phyloP scores from a whole-genome alignment of 2,888 invertebrate species.

The Cristatella mucedo region DNA sequence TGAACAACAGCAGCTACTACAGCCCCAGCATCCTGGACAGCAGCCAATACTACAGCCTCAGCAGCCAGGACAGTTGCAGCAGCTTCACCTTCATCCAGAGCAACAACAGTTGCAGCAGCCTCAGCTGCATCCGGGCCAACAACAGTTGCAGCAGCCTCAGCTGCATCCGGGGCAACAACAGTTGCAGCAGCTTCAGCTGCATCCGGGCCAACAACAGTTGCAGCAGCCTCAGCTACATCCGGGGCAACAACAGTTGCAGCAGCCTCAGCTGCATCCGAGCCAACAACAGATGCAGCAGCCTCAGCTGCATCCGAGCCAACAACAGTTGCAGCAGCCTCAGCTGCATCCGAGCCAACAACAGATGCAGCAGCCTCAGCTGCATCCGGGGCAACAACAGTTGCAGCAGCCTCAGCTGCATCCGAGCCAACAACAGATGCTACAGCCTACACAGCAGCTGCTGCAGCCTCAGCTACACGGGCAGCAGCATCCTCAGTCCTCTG shows the following conservation, averaged over 20 bases:
- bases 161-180: too few relatives aligned
- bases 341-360: constrained; percentile 1
- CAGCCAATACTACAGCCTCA: constrained; percentile 7
- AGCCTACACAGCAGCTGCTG: constrained; percentile 10
- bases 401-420: constrained; percentile 10
- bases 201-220: too few relatives aligned
- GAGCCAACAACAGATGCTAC: constrained; percentile 5
- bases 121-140: too few relatives aligned
- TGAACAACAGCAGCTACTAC: constrained; percentile 7
- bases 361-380: constrained; percentile 5
- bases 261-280: constrained; percentile 3
- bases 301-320: neutral
- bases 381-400: constrained; percentile 11
- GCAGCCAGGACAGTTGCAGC: constrained; percentile 11
- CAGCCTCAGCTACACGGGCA: constrained; percentile 5
- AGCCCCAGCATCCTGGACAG: constrained; percentile 9
- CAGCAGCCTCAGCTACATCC: neutral
- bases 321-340: neutral
- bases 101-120: constrained; percentile 4
- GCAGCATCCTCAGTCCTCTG: neutral
- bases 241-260: too few relatives aligned
- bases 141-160: too few relatives aligned
- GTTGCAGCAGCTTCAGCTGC: too few relatives aligned
- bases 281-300: constrained; percentile 7
- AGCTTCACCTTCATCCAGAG: constrained; percentile 3